Evolutionary conservation across 2,888 invertebrate species (phyloP).

Genomic region (Chromoteleia sp.): DNA sequence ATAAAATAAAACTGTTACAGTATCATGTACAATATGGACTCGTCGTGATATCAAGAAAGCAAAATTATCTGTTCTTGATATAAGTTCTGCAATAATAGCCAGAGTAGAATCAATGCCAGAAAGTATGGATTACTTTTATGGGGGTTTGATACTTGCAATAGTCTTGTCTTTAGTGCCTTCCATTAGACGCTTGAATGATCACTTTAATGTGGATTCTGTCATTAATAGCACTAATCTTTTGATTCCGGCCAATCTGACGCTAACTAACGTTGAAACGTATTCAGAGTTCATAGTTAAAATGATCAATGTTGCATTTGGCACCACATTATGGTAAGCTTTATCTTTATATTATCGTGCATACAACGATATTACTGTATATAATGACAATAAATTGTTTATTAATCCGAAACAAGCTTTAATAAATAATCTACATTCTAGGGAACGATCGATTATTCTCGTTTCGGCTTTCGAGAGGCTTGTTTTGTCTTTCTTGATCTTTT

Average conservation of each 20-base stretch:
- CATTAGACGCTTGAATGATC: constrained; percentile 85
- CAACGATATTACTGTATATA: too few species aligned
- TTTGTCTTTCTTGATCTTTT: constrained; percentile 93
- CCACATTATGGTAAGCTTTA: constrained; percentile 84
- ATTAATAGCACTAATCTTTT: constrained; percentile 79
- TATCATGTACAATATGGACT: constrained; percentile 98
- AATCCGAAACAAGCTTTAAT: not conserved
- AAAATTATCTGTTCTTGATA: constrained; percentile 96
- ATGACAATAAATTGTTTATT: not conserved
- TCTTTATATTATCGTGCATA: not conserved
- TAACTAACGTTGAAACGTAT: constrained; percentile 76
- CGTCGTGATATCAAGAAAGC: constrained; percentile 95
- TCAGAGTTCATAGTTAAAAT: constrained; percentile 77
- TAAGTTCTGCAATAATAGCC: constrained; percentile 96
- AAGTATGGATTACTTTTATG: constrained; percentile 91
- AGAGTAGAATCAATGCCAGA: constrained; percentile 94
- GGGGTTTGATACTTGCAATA: constrained; percentile 88
- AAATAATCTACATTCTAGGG: constrained; percentile 86
- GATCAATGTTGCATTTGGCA: constrained; percentile 85
- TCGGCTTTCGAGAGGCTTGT: constrained; percentile 90
- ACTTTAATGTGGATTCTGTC: constrained; percentile 79
- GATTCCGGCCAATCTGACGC: constrained; percentile 77
- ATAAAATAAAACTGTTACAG: constrained; percentile 85
- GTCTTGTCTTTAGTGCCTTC: constrained; percentile 88
- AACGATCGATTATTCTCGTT: constrained; percentile 89